These are phyloP conservation scores for Elgaria multicarinata DNA, from an alignment of 2,113 vertebrate genomes.

Conservation along the genomic window DNA sequence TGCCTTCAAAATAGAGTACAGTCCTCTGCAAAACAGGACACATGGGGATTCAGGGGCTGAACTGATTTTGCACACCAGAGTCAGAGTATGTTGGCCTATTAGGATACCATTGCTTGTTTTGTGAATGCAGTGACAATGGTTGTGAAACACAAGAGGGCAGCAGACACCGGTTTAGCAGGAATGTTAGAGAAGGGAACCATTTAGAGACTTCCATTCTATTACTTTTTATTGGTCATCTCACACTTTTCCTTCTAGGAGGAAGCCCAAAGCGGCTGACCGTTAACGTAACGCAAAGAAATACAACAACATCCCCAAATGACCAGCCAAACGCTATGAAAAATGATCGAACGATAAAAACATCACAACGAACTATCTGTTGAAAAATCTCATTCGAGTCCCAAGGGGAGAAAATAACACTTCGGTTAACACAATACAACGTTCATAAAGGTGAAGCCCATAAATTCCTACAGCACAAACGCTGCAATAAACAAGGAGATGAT, in stretches of 20 bases:
- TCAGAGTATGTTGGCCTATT: too few relatives aligned
- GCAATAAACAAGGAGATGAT: not conserved
- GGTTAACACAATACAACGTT: not conserved
- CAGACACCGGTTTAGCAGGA: not conserved
- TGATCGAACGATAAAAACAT: not conserved
- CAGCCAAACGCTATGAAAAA: not conserved
- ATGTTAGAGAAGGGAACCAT: too few relatives aligned
- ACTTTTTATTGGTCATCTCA: not conserved
- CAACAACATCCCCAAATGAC: not conserved
- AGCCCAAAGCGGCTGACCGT: too few relatives aligned
- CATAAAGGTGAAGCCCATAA: not conserved
- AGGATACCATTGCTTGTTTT: not conserved
- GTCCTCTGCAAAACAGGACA: not conserved
- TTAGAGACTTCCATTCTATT: not conserved
- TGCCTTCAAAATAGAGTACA: too few relatives aligned
- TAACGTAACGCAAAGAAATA: not conserved
- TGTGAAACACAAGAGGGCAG: slow-evolving; percentile 27
- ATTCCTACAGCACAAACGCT: not conserved
- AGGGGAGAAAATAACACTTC: not conserved
- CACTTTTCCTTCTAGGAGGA: too few relatives aligned
- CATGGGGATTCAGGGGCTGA: too few relatives aligned
- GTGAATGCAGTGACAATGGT: not conserved
- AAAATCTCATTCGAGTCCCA: not conserved
- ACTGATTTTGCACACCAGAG: too few relatives aligned
- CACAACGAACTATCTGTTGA: not conserved